Percentiles rank a stretch among this genome's conserved stretches.
Conservation (phyloP, 2,888 invertebrate species). For the Athalia circularis region DNA sequence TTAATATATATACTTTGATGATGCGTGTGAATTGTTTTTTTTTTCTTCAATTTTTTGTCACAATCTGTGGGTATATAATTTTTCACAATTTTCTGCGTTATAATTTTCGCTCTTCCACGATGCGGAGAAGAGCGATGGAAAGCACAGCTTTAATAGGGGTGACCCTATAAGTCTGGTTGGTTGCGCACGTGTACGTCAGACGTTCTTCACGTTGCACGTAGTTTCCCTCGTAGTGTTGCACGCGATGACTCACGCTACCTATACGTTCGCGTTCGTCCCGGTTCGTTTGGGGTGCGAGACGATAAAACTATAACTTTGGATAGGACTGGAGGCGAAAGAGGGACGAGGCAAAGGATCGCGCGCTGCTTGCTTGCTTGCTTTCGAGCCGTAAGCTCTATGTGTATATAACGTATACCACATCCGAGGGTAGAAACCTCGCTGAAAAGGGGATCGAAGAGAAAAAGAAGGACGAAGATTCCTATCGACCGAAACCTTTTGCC, state of each 20-base stretch:
- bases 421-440: constrained; percentile 5
- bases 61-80: too few species aligned
- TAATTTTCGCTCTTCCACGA: too few species aligned
- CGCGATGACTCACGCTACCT: constrained; percentile 16
- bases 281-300: constrained; percentile 31
- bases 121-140: too few species aligned
- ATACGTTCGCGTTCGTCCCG: not conserved
- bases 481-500: constrained; percentile 14
- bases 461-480: constrained; percentile 11
- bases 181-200: not conserved
- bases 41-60: too few species aligned
- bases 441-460: not conserved
- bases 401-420: too few species aligned
- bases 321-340: not conserved
- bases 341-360: too few species aligned
- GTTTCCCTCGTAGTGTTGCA: not conserved
- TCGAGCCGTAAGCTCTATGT: constrained; percentile 11
- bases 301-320: constrained; percentile 32
- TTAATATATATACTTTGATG: too few species aligned
- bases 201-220: not conserved
- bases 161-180: not conserved
- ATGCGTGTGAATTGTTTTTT: too few species aligned
- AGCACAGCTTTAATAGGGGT: too few species aligned
- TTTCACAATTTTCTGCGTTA: too few species aligned
- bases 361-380: too few species aligned